Evolutionary conservation across 2,113 vertebrate species (phyloP).

Genomic region (Aspidoscelis tigris): DNA sequence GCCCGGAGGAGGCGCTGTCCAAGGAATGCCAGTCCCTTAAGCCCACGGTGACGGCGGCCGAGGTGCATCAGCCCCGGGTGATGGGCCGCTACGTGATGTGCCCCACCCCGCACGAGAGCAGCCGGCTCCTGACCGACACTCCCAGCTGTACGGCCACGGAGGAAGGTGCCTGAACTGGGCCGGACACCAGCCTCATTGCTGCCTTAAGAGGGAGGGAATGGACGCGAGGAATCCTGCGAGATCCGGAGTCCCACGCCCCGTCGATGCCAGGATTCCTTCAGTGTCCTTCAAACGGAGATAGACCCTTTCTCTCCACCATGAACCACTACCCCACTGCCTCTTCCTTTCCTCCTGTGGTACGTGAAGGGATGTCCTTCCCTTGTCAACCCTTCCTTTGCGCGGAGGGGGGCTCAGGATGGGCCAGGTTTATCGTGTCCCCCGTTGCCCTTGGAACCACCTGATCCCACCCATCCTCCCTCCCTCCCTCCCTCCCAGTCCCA

Average conservation of each 20-base stretch:
- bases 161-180: constrained; percentile 58
- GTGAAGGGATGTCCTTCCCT: not conserved
- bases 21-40: constrained; percentile 67
- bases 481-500: constrained; percentile 25
- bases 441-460: constrained; percentile 10
- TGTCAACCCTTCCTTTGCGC: not conserved
- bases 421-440: not conserved
- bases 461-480: constrained; percentile 35
- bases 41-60: constrained; percentile 75
- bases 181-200: constrained; percentile 36
- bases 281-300: not conserved
- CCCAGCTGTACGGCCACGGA: constrained; percentile 63
- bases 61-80: constrained; percentile 79
- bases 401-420: not conserved
- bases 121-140: constrained; percentile 57
- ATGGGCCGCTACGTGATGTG: constrained; percentile 87
- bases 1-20: constrained; percentile 46
- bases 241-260: not conserved
- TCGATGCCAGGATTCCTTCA: not conserved
- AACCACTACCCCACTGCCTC: not conserved
- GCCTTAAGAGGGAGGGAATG: constrained; percentile 34
- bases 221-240: too few species aligned
- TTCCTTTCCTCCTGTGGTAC: not conserved
- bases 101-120: constrained; percentile 78
- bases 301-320: not conserved